These are phyloP conservation scores for Lottia scabra DNA, from an alignment of 2,888 invertebrate species.

Conservation along the genomic window DNA sequence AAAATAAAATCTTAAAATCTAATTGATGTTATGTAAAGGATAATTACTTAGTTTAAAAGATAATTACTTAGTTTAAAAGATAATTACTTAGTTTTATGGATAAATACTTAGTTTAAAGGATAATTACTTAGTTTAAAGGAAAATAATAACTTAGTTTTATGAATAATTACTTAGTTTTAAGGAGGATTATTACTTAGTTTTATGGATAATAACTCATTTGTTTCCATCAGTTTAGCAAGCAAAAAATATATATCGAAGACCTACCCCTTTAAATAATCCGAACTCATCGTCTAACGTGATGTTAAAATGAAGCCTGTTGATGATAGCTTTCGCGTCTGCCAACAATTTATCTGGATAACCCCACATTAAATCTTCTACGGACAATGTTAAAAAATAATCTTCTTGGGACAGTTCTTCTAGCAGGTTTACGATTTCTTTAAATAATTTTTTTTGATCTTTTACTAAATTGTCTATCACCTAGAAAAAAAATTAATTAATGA, in stretches of 20 bases:
- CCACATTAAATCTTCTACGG: constrained; percentile 54
- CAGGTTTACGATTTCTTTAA: constrained; percentile 36
- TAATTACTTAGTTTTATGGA: no score
- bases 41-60: no score
- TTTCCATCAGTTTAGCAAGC: no score
- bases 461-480: constrained; percentile 46
- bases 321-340: constrained; percentile 30
- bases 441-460: constrained; percentile 32
- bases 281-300: constrained; percentile 76
- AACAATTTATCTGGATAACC: constrained; percentile 56
- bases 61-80: no score
- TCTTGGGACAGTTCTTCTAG: constrained; percentile 34
- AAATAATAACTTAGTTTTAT: no score
- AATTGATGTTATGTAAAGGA: no score
- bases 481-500: no score
- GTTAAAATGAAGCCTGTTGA: constrained; percentile 25
- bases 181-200: no score
- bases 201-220: no score
- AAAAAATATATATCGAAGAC: constrained; percentile 67
- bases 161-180: no score
- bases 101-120: no score
- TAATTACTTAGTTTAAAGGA: no score
- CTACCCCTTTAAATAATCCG: constrained; percentile 87
- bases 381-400: constrained; percentile 40
- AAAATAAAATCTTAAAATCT: background rate